Evolutionary conservation across 2,888 invertebrate species (phyloP).

Genomic region (Sinhomidia bicolor): DNA sequence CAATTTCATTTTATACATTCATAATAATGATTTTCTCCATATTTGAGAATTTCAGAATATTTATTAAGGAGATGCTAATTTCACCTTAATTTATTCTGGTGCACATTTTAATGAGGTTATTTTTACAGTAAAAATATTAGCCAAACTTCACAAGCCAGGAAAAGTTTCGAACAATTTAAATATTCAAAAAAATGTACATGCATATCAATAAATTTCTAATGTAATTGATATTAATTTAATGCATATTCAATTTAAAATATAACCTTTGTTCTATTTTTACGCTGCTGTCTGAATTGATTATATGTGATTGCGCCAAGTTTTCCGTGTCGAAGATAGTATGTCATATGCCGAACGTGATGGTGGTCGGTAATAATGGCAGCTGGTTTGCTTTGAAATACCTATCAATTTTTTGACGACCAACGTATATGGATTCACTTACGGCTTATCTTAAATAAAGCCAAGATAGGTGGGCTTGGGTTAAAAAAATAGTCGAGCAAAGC

Average conservation of each 20-base stretch:
- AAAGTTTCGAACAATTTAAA: too few relatives aligned
- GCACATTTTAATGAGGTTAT: background rate
- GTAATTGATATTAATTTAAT: too few relatives aligned
- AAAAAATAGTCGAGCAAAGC: conserved; percentile 15
- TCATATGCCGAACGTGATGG: too few relatives aligned
- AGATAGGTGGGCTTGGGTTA: conserved; percentile 19
- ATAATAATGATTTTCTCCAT: background rate
- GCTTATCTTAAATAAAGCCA: conserved; percentile 3
- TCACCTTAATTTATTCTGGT: background rate
- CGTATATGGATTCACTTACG: background rate
- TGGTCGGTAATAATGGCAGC: background rate
- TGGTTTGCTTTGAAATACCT: background rate
- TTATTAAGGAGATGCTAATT: background rate
- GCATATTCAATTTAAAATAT: too few relatives aligned
- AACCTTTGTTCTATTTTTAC: too few relatives aligned
- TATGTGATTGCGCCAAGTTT: background rate
- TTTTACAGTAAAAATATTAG: background rate
- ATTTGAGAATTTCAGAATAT: background rate
- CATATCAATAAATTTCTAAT: too few relatives aligned
- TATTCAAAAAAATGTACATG: too few relatives aligned
- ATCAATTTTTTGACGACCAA: conserved; percentile 12
- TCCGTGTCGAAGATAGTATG: too few relatives aligned
- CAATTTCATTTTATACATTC: background rate
- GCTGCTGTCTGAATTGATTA: background rate
- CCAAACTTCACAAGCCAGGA: too few relatives aligned